phyloP scores from a whole-genome alignment of 2,888 invertebrate species.

The Lithodes maja region DNA sequence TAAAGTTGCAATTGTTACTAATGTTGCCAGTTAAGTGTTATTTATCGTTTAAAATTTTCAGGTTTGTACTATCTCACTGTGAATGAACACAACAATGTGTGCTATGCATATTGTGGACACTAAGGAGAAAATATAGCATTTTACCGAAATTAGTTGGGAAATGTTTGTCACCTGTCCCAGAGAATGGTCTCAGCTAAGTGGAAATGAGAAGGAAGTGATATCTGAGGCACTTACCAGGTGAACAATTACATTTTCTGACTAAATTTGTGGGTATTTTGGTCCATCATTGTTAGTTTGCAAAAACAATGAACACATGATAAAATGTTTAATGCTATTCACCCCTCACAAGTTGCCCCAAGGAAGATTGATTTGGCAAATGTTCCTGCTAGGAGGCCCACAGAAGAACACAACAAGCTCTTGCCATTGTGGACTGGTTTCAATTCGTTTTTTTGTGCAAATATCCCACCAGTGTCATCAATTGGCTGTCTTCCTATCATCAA shows the following conservation, averaged over 20 bases:
- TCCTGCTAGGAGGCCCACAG: background rate
- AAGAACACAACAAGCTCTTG: background rate
- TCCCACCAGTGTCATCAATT: background rate
- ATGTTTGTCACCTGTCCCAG: conserved; percentile 5
- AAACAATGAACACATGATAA: background rate
- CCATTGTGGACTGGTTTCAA: background rate
- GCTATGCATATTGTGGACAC: too few species aligned
- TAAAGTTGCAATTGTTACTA: background rate
- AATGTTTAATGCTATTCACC: background rate
- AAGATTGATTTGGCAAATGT: background rate
- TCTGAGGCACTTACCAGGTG: conserved; percentile 7
- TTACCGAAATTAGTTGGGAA: background rate
- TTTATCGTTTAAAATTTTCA: background rate
- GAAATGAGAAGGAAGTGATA: conserved; percentile 14
- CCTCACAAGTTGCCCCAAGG: background rate
- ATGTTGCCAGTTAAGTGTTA: background rate
- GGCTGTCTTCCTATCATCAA: background rate
- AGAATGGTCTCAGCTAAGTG: conserved; percentile 19
- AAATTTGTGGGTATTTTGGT: background rate
- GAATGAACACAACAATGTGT: background rate
- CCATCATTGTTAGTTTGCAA: background rate
- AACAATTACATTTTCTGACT: background rate
- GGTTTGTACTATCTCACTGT: background rate
- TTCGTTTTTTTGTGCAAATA: background rate
- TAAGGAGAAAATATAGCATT: too few species aligned